Evolutionary conservation across 1,140 invertebrate genomes (phyloP).

Genomic region (Tenebrio molitor): DNA sequence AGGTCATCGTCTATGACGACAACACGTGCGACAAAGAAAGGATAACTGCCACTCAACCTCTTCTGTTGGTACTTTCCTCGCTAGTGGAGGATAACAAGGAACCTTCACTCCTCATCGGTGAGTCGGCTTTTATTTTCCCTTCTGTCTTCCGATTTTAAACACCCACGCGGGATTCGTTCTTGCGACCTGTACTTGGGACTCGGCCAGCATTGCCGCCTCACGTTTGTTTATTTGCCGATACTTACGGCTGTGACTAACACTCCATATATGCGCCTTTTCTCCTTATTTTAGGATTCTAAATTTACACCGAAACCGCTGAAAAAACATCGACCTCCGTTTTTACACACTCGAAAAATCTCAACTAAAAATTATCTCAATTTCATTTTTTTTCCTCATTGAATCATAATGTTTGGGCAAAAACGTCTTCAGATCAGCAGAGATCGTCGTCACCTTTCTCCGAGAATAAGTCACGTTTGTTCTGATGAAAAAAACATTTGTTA

Average conservation of each 20-base stretch:
- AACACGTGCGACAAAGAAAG: slow-evolving; percentile 73
- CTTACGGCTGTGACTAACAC: slow-evolving; percentile 52
- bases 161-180: slow-evolving; percentile 1
- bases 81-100: slow-evolving; percentile 80
- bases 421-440: too few species aligned
- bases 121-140: slow-evolving; percentile 62
- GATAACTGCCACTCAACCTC: slow-evolving; percentile 72
- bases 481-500: background rate
- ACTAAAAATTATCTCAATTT: too few species aligned
- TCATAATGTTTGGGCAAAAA: too few species aligned
- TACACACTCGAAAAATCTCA: too few species aligned
- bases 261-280: slow-evolving; percentile 46
- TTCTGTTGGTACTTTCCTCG: slow-evolving; percentile 77
- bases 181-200: slow-evolving; percentile 31
- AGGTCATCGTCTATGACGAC: slow-evolving; percentile 82
- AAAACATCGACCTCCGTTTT: background rate
- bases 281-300: slow-evolving; percentile 41
- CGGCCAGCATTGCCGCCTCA: slow-evolving; percentile 45
- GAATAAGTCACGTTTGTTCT: background rate
- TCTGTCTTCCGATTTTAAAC: background rate
- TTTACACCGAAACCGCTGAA: background rate
- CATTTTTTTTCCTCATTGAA: too few species aligned
- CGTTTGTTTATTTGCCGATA: slow-evolving; percentile 45
- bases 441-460: background rate
- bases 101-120: slow-evolving; percentile 79